Conservation (phyloP, 1,140 invertebrate genomes). For the Akabosia matsudoensis region DNA sequence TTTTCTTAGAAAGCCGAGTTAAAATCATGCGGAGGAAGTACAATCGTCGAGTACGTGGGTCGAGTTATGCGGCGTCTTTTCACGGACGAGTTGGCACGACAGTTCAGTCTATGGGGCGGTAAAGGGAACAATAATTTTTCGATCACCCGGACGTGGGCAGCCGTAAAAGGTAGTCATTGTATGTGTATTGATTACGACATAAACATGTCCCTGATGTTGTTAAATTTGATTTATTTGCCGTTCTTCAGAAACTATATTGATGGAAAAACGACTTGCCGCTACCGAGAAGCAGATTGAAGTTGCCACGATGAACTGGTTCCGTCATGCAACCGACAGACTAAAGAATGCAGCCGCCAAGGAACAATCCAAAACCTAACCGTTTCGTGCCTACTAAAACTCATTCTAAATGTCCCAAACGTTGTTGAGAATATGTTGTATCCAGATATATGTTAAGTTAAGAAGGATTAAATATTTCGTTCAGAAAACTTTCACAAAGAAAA, state of each 20-base stretch:
- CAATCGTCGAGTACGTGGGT: not conserved
- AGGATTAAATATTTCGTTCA: no score
- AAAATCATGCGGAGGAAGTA: not conserved
- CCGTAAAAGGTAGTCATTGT: not conserved
- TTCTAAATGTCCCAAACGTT: no score
- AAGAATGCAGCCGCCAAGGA: not conserved
- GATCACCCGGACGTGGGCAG: not conserved
- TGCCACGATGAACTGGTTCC: not conserved
- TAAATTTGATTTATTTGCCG: not conserved
- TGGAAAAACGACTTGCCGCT: not conserved
- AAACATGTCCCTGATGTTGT: not conserved
- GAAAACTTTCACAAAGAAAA: no score
- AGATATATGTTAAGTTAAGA: no score
- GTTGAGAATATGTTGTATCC: no score
- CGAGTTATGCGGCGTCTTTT: not conserved
- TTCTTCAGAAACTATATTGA: not conserved
- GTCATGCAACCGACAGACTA: not conserved
- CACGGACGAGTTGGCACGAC: not conserved
- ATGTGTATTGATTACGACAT: not conserved
- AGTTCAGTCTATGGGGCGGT: not conserved
- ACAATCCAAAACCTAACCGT: no score
- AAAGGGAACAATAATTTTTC: slow-evolving; percentile 14
- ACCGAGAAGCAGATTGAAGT: not conserved
- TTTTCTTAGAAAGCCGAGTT: not conserved
- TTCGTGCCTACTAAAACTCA: no score